Evolutionary conservation across 2,888 invertebrate genomes (phyloP), one percentile per base, ranked within the genome.

Genomic region (Apotomis capreana): DNA sequence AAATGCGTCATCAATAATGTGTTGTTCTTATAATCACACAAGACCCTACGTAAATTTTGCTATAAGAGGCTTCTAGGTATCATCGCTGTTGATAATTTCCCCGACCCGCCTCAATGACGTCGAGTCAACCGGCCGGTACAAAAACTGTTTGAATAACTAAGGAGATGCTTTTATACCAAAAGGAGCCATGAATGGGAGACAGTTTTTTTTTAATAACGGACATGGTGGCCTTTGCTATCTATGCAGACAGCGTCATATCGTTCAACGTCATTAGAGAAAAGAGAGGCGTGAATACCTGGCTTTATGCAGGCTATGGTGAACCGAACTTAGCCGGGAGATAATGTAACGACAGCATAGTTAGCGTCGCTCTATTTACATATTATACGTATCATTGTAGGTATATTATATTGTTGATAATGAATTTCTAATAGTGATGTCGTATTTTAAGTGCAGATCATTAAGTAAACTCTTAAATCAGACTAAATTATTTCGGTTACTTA

Each of bases 71-170:
- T 49, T 49, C 10, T 10, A 49, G 10, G 49, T 67, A 40, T 40
- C 12, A 40, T 54, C 12, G 13, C 49, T 51, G 67, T 51, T 36
- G 37, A 58, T 37, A 58, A 58, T 40, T 68, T 51, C 26, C 46
- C 55, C 46, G 12, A 8, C 26, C 40, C 54, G 63, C 26, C n/a
- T 55, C 65, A 65, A 57, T 65, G 65, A 55, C 44, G 65, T 15
- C 44, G 8, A 55, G 79, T 80, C 80, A 40, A 77, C 78, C 81
- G 80, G 81, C 85, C 84, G 83, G 78, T 84, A 84, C 87, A 87
- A 86, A 89, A 85, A 87, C 84, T 85, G 84, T 87, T 84, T 91
- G 88, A 89, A 91, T 90, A 90, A 91, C 87, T 87, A 89, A 90
- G 87, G 88, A 89, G 85, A 87, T 81, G 65, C 87, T 83, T 90